Conservation (phyloP, 2,888 invertebrate species). For the Toxonevra muliebris region DNA sequence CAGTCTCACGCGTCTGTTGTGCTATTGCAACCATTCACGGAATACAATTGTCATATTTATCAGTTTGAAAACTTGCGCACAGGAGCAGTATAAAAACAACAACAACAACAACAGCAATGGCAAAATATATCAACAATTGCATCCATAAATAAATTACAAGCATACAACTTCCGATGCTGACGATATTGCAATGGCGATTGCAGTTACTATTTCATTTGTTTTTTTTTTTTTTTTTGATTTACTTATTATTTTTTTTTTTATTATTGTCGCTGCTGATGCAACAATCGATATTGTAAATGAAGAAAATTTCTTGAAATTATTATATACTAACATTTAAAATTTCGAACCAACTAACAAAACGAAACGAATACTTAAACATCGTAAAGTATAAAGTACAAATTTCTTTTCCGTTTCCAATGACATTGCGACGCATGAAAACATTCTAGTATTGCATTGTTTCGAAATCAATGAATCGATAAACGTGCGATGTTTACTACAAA, state of each 20-base stretch:
- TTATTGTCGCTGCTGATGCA: neutral
- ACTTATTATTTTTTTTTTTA: neutral
- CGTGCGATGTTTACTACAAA: no score
- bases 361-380: neutral
- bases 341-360: neutral
- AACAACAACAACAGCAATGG: no score
- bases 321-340: no score
- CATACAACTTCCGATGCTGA: slow-evolving; percentile 7
- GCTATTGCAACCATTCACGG: no score
- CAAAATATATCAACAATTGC: no score
- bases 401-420: neutral
- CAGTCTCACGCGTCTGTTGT: no score
- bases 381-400: neutral
- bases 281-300: neutral
- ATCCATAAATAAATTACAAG: slow-evolving; percentile 27
- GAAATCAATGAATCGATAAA: no score
- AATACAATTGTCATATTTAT: no score
- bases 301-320: no score
- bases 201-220: neutral
- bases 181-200: neutral
- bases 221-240: no score
- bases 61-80: no score
- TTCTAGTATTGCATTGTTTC: neutral
- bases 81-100: no score
- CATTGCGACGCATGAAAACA: neutral